Percentiles rank a stretch among this genome's conserved stretches.
phyloP scores from a whole-genome alignment of 1,140 invertebrate species.

The Drosophila grimshawi region DNA sequence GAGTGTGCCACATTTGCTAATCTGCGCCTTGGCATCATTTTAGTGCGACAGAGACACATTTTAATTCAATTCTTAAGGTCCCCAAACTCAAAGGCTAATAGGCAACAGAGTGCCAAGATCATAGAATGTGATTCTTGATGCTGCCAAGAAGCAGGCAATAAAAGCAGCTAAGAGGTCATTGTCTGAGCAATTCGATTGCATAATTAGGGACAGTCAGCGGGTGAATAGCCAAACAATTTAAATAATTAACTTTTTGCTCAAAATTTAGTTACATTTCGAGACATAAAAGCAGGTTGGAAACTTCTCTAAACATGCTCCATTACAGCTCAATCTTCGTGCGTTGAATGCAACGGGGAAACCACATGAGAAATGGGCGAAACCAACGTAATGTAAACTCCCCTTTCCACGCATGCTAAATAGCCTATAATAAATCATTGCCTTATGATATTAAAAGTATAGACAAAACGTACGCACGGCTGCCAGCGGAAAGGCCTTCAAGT shows the following conservation, averaged over 20 bases:
- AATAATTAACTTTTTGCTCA: neutral
- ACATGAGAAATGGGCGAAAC: slow-evolving; percentile 21
- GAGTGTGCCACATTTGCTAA: slow-evolving; percentile 42
- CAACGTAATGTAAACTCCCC: slow-evolving; percentile 14
- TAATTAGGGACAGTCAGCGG: no score
- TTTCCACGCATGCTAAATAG: slow-evolving; percentile 36
- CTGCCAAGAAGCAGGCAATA: slow-evolving; percentile 4
- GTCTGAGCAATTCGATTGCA: neutral
- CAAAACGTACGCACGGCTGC: slow-evolving; percentile 24
- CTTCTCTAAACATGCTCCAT: neutral
- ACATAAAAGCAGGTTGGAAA: neutral
- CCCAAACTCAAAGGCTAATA: slow-evolving; percentile 46
- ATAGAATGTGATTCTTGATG: slow-evolving; percentile 39
- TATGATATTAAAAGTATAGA: slow-evolving; percentile 38
- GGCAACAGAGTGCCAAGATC: slow-evolving; percentile 58
- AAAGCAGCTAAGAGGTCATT: neutral
- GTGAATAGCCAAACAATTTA: no score
- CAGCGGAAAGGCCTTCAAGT: slow-evolving; percentile 50
- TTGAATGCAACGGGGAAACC: slow-evolving; percentile 7
- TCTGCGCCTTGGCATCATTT: slow-evolving; percentile 33
- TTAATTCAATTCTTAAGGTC: slow-evolving; percentile 64
- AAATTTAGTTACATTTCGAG: neutral
- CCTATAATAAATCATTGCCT: slow-evolving; percentile 46
- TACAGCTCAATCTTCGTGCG: slow-evolving; percentile 25
- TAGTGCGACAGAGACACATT: slow-evolving; percentile 46